phyloP scores from a whole-genome alignment of 2,113 vertebrate species.

The Ophthalmotilapia sp. region DNA sequence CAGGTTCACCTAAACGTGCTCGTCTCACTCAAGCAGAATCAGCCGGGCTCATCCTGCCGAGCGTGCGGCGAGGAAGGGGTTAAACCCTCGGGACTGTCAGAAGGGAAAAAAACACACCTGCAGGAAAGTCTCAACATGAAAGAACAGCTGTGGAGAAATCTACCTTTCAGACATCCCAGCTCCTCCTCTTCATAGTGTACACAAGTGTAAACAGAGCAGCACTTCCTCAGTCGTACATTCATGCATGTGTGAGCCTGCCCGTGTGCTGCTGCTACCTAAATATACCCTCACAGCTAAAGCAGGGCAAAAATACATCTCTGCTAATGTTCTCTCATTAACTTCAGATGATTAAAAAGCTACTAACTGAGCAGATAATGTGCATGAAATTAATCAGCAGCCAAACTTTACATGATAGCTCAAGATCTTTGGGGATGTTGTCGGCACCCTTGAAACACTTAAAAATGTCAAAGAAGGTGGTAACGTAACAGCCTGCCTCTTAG shows the following conservation, averaged over 20 bases:
- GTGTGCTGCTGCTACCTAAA: not conserved
- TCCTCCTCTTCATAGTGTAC: constrained; percentile 13
- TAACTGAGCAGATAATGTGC: not conserved
- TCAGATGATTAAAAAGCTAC: not conserved
- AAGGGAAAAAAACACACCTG: not conserved
- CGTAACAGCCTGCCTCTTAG: not conserved
- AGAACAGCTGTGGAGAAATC: not conserved
- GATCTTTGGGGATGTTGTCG: not conserved
- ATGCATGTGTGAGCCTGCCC: constrained; percentile 30
- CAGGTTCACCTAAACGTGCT: not conserved
- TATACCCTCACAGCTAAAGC: not conserved
- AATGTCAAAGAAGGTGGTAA: not conserved
- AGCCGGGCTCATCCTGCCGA: not conserved
- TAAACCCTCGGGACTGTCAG: not conserved
- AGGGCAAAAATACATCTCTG: not conserved
- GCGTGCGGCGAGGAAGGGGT: not conserved
- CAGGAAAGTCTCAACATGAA: constrained; percentile 8
- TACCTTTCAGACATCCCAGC: not conserved
- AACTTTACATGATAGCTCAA: not conserved
- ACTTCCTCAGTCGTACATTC: constrained; percentile 1
- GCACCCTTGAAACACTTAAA: not conserved
- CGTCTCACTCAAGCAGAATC: not conserved
- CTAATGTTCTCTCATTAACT: constrained; percentile 19
- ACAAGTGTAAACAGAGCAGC: constrained; percentile 16
- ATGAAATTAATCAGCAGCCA: not conserved